Evolutionary conservation across 2,113 vertebrate genomes (phyloP).

Genomic region (Hepsetus odoe): DNA sequence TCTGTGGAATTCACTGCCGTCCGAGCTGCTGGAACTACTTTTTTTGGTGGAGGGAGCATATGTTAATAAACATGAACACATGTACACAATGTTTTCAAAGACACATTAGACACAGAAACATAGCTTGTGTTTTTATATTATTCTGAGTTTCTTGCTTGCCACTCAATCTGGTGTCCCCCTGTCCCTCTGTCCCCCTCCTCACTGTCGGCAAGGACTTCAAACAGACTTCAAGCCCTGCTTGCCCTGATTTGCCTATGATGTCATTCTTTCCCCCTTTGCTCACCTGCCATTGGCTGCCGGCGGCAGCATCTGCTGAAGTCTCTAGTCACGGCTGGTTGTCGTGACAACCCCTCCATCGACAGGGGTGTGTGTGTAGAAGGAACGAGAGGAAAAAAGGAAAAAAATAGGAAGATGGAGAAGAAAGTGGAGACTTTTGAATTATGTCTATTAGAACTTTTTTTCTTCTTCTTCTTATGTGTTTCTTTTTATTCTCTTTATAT

Average conservation of each 20-base stretch:
- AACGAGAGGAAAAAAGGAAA: background rate
- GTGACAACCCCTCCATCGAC: constrained; percentile 25
- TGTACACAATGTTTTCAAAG: too few relatives aligned
- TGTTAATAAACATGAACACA: too few relatives aligned
- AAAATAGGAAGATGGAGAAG: background rate
- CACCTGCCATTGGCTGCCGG: constrained; percentile 79
- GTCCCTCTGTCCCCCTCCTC: background rate
- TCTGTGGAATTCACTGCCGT: too few relatives aligned
- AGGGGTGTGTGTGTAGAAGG: background rate
- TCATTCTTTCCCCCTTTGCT: constrained; percentile 80
- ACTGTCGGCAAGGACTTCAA: constrained; percentile 64
- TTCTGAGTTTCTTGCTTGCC: too few relatives aligned
- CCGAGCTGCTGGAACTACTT: too few relatives aligned
- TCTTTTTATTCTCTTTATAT: too few relatives aligned
- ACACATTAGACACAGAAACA: too few relatives aligned
- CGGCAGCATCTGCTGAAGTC: constrained; percentile 87
- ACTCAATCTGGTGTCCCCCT: background rate
- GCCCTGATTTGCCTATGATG: constrained; percentile 89
- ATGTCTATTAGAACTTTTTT: too few relatives aligned
- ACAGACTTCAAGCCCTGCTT: constrained; percentile 71
- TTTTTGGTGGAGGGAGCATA: too few relatives aligned
- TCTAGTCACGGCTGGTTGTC: constrained; percentile 61
- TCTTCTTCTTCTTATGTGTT: too few relatives aligned
- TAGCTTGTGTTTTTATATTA: too few relatives aligned
- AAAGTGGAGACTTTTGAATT: background rate